Evolutionary conservation across 2,113 vertebrate genomes (phyloP).

Genomic region (Istiophorus platypterus): DNA sequence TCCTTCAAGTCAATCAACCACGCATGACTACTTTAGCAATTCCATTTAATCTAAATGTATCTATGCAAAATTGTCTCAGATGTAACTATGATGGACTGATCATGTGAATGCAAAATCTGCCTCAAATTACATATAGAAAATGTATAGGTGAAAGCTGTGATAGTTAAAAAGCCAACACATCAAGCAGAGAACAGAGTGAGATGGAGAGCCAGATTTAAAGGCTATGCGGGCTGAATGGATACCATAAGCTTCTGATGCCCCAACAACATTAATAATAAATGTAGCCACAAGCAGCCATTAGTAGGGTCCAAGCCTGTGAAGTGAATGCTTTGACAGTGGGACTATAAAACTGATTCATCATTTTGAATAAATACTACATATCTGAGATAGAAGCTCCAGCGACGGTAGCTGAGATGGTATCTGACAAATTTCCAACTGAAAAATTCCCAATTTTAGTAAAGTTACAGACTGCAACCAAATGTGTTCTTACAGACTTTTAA

Average conservation of each 20-base stretch:
- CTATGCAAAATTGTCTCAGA: conserved; percentile 18
- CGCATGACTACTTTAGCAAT: conserved; percentile 20
- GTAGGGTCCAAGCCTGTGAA: conserved; percentile 18
- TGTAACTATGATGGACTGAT: conserved; percentile 40
- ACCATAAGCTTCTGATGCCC: conserved; percentile 48
- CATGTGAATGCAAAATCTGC: conserved; percentile 25
- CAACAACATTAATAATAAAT: conserved; percentile 68
- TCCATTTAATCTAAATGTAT: conserved; percentile 27
- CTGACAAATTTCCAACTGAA: conserved; percentile 27
- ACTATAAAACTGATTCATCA: conserved; percentile 62
- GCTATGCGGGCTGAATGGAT: conserved; percentile 40
- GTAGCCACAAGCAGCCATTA: conserved; percentile 39
- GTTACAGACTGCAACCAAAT: not conserved
- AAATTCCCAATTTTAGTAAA: conserved; percentile 1
- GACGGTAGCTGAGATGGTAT: not conserved
- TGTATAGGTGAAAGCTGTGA: conserved; percentile 43
- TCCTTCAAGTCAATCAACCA: conserved; percentile 25
- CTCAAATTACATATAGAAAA: conserved; percentile 33
- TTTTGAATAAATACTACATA: conserved; percentile 35
- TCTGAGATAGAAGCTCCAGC: conserved; percentile 5
- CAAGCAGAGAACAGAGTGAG: conserved; percentile 26
- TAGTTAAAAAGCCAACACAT: conserved; percentile 35
- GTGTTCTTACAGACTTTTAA: not conserved
- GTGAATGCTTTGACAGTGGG: conserved; percentile 19
- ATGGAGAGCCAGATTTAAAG: conserved; percentile 48